Conservation (phyloP, 2,113 vertebrate species). For the Neopipo cinnamomea region DNA sequence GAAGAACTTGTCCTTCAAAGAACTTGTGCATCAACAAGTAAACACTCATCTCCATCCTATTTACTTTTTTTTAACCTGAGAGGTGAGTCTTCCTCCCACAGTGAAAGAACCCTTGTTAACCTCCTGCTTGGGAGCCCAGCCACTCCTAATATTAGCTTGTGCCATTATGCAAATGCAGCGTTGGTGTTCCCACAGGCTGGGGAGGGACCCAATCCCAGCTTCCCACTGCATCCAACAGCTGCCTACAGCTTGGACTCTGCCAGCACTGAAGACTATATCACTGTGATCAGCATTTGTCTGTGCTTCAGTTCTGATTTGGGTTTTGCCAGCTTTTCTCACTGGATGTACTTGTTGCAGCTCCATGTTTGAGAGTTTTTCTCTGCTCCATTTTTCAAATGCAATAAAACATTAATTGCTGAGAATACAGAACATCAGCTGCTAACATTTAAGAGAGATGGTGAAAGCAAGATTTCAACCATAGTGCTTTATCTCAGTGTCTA, state of each 20-base stretch:
- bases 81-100: background rate
- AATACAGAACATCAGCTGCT: background rate
- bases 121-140: background rate
- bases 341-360: background rate
- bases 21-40: background rate
- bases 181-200: slow-evolving; percentile 5
- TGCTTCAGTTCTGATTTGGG: background rate
- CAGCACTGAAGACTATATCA: background rate
- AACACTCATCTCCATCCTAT: background rate
- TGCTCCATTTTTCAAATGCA: background rate
- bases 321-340: background rate
- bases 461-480: background rate
- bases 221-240: background rate
- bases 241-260: background rate
- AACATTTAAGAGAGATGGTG: background rate
- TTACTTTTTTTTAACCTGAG: background rate
- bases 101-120: background rate
- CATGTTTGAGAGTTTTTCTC: background rate
- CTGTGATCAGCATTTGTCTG: background rate
- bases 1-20: background rate
- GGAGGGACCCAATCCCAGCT: background rate
- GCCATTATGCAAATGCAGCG: background rate
- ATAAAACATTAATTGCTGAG: background rate
- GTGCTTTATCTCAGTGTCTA: background rate
- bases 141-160: background rate